Evolutionary conservation across 2,797 vertebrate species (phyloP), one percentile per base, ranked within the genome.

Genomic region (Chloroceryle inda): DNA sequence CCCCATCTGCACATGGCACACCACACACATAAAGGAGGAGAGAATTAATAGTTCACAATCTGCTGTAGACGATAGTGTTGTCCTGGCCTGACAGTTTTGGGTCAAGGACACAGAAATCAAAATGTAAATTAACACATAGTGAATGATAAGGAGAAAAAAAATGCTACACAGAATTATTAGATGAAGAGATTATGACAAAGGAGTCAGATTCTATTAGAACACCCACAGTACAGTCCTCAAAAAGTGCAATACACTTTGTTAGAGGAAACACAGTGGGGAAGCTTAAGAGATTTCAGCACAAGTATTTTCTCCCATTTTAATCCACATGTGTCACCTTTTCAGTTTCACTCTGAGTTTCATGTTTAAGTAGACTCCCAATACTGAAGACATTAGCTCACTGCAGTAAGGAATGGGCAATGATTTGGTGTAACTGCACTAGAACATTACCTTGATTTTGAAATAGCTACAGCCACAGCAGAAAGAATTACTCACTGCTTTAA

Each of bases 81-180:
- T 59, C 35, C 50, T 63, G 47, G 27, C 69, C 58, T 95, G 94
- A 95, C 91, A 94, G 87, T 95, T 97, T 59, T 68, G 69, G 89
- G 94, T 97, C 96, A 97, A 97, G 89, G 96, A 73, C 95, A 91
- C 24, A 72, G 58, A 91, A 96, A 94, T 94, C 78, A 91, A 89
- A 94, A 92, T 7, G 3, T 78, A 92, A 95, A 93, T 94, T 96
- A 96, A 95, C 50, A 75, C 42, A 33, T 18, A 91, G 72, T 89
- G 95, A 95, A 88, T 80, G 74, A 85, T 83, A 82, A 77, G 40
- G 21, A 0, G 0, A 26, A 37, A 31, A 33, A 77, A 80, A 68
- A 66, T 31, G 45, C 75, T 84, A 61, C 35, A 18, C 7, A 66
- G 29, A 93, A 75, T 64, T 94, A 75, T 75, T 89, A 94, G 82